Base-by-base conservation (phyloP, 2,797 vertebrate genomes). In the Clangula hyemalis region DNA sequence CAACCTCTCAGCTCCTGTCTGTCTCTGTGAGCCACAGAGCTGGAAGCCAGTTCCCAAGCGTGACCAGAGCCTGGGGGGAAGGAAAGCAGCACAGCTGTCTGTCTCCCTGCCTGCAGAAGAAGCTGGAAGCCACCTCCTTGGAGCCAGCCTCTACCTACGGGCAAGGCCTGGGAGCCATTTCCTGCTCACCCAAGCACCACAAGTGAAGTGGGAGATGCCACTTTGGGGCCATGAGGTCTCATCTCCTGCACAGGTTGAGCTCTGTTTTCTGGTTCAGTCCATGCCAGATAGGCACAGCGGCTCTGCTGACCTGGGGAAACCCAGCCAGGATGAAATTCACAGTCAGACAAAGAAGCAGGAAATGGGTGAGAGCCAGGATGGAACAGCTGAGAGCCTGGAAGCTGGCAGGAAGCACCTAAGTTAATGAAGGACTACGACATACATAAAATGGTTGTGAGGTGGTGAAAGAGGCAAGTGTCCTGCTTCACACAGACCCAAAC, bases 1-100 rank as follows among this genome's bases (percentile, higher is more conserved):
- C 64, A 89, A 93, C 95, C 57, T 69, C 69, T 18, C 16, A 90
- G 92, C 81, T 96, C 75, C 87, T 88, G 87, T 78, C 87, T 96
- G 95, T 81, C 86, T 95, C 81, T 79, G 74, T 0, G 0, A 84
- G 68, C 18, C 62, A 70, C 66, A 86, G 56, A 65, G 60, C 71
- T 92, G 49, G 53, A 76, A 87, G 72, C 54, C 81, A 85, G 86
- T 87, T 96, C 93, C 90, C 95, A 95, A 88, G 93, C 4, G 2
- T 3, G 43, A 78, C 57, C 89, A n/a, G 36, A 54, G 88, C 78
- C 93, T 80, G 84, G 8, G 49, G 92, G 53, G 36, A 4, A 92
- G 81, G 34, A 87, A 93, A 95, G 85, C 68, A 87, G 72, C 32
- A 71, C 19, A 82, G 45, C 53, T 92, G 68, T 62, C 38, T 82